Conservation (phyloP, 2,113 vertebrate species). For the Triplophysa siluroides region DNA sequence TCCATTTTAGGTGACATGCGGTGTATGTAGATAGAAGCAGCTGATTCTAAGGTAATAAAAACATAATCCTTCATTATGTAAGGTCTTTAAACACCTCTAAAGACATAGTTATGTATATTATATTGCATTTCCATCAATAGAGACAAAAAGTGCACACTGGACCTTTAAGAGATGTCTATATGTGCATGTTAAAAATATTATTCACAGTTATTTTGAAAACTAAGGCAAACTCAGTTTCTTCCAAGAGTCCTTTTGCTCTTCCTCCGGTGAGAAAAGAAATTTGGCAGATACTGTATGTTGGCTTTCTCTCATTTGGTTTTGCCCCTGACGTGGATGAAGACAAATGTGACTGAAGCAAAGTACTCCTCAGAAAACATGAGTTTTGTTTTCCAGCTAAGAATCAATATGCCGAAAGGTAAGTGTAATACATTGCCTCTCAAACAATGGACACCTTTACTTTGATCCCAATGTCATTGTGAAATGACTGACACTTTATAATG, state of each 20-base stretch:
- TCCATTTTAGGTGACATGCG: no score
- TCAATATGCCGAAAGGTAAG: constrained; percentile 72
- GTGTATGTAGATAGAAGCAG: no score
- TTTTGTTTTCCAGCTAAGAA: constrained; percentile 62
- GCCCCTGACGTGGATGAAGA: constrained; percentile 56
- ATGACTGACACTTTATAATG: constrained; percentile 44
- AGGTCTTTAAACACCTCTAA: no score
- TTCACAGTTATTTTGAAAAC: not conserved
- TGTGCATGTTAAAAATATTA: not conserved
- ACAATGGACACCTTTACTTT: constrained; percentile 50
- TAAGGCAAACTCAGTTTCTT: not conserved
- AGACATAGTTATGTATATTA: no score
- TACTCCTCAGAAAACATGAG: constrained; percentile 52
- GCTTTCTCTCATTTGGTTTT: constrained; percentile 45
- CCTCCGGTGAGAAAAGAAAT: constrained; percentile 24
- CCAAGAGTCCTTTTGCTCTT: constrained; percentile 27
- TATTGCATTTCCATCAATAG: no score
- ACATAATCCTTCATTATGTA: no score
- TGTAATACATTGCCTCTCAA: constrained; percentile 65
- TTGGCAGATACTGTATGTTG: constrained; percentile 9
- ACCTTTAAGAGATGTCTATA: no score
- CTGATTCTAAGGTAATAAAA: no score
- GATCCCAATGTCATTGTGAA: constrained; percentile 47
- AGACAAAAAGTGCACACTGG: no score
- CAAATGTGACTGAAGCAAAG: constrained; percentile 47